Percentiles rank a stretch among this genome's conserved stretches.
Conservation (phyloP, 2,888 invertebrate genomes). For the Microctonus aethiopoides region DNA sequence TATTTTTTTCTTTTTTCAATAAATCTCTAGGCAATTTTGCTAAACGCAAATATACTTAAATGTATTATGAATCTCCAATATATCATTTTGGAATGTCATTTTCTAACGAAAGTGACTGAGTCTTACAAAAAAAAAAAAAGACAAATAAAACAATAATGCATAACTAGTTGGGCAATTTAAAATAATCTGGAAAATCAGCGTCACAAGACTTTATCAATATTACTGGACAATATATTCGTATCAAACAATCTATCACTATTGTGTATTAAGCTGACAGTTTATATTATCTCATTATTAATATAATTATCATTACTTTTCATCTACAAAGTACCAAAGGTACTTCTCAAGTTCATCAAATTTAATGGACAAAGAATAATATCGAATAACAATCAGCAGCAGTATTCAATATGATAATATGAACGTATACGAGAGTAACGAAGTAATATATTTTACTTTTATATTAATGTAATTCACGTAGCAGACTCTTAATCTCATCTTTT, state of each 20-base stretch:
- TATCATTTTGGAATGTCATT: background rate
- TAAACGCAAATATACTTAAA: background rate
- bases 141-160: background rate
- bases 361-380: constrained; percentile 16
- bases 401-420: constrained; percentile 61
- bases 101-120: background rate
- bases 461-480: constrained; percentile 70
- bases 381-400: constrained; percentile 53
- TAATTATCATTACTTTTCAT: too few species aligned
- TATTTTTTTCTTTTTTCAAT: background rate
- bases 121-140: background rate
- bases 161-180: background rate
- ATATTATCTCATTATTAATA: background rate
- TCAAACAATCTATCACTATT: background rate
- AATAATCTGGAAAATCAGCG: background rate
- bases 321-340: too few species aligned
- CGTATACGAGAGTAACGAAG: constrained; percentile 59
- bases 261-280: background rate
- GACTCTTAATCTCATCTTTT: constrained; percentile 88
- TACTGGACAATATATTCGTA: background rate
- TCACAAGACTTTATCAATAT: background rate
- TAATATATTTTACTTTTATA: constrained; percentile 54
- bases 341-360: constrained; percentile 47
- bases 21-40: background rate
- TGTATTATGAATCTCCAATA: background rate